Evolutionary conservation across 2,113 vertebrate species (phyloP).

Genomic region (Paracyprichromis sp.): DNA sequence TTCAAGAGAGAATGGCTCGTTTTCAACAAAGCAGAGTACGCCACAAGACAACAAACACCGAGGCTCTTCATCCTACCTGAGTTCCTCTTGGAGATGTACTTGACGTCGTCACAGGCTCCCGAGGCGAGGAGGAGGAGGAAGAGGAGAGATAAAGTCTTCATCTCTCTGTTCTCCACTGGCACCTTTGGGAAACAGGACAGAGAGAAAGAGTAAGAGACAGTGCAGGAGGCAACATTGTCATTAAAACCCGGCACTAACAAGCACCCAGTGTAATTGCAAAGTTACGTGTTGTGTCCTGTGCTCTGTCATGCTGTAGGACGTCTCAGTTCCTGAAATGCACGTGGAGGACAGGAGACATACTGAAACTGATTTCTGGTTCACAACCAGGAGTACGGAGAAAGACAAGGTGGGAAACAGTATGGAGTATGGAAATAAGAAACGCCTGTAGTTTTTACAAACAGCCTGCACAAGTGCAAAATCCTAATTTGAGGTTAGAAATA

Average conservation of each 20-base stretch:
- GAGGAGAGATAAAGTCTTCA: constrained; percentile 79
- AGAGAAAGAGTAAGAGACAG: neutral
- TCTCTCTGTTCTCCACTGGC: constrained; percentile 67
- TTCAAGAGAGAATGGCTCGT: neutral
- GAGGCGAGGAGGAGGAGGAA: constrained; percentile 74
- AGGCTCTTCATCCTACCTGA: constrained; percentile 79
- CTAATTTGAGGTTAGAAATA: neutral
- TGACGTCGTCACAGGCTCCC: constrained; percentile 81
- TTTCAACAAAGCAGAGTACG: neutral
- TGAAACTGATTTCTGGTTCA: neutral
- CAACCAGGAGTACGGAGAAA: neutral
- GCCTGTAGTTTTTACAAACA: neutral
- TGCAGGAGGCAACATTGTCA: neutral
- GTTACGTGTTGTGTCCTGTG: neutral
- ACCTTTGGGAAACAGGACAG: constrained; percentile 50
- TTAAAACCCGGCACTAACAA: neutral
- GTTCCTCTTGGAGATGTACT: constrained; percentile 93
- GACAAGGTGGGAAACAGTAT: neutral
- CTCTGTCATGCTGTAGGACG: neutral
- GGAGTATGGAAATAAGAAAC: neutral
- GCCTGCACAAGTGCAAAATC: neutral
- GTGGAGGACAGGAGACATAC: neutral
- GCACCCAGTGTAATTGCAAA: neutral
- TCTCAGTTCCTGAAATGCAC: neutral
- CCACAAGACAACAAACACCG: neutral